Conservation (phyloP, 2,113 vertebrate species). For the Clupea harengus region DNA sequence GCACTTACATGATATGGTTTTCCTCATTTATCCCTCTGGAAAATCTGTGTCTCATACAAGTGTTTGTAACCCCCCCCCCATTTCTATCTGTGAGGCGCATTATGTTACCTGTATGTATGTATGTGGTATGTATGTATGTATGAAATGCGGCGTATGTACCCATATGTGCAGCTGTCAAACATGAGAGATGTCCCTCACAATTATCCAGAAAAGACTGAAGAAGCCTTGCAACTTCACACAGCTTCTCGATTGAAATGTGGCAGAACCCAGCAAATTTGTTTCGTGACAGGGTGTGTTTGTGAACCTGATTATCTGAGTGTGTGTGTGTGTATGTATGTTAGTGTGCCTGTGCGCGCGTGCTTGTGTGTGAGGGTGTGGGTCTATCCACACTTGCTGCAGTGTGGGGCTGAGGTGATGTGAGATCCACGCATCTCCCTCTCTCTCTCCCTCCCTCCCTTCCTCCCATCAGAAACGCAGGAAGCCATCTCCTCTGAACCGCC, state of each 20-base stretch:
- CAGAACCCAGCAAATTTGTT: not conserved
- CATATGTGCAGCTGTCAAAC: not conserved
- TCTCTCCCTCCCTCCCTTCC: not conserved
- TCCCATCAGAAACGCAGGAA: slow-evolving; percentile 6
- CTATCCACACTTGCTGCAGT: not conserved
- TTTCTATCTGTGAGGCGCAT: too few species aligned
- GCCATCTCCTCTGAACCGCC: slow-evolving; percentile 33
- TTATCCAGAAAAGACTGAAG: not conserved
- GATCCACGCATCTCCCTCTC: not conserved
- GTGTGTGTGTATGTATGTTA: not conserved
- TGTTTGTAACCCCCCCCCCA: too few species aligned
- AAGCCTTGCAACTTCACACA: not conserved
- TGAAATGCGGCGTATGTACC: not conserved
- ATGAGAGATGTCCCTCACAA: too few species aligned
- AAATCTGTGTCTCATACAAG: too few species aligned
- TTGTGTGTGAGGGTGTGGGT: not conserved
- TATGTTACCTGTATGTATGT: too few species aligned
- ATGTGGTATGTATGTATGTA: too few species aligned
- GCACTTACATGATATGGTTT: too few species aligned
- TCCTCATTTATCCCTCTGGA: too few species aligned
- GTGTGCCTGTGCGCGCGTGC: not conserved
- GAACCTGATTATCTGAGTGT: too few species aligned
- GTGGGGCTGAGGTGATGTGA: not conserved
- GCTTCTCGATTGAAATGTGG: not conserved
- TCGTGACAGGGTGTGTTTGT: not conserved